Percentiles rank a stretch among this genome's conserved stretches.
Evolutionary conservation across 1,140 invertebrate genomes (phyloP).

Genomic region (Tetragnatha versicolor): DNA sequence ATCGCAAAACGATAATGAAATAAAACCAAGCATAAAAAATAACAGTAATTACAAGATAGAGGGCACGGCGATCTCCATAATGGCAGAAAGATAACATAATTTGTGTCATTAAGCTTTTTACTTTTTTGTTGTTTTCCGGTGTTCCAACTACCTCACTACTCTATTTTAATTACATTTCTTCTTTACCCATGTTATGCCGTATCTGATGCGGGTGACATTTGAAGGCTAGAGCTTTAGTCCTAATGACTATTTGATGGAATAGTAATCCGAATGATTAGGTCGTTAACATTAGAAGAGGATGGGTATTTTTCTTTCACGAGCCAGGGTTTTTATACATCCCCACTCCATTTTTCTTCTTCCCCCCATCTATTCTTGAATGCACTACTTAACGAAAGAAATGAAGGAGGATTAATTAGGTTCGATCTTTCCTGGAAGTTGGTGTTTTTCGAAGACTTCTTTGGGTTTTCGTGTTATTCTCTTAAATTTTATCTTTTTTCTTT

Average conservation of each 20-base stretch:
- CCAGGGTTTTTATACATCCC: neutral
- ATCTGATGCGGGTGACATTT: conserved; percentile 48
- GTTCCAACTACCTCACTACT: neutral
- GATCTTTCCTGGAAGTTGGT: conserved; percentile 12
- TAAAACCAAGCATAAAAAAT: conserved; percentile 1
- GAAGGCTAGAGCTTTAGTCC: conserved; percentile 37
- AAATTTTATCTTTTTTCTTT: neutral
- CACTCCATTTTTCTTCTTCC: neutral
- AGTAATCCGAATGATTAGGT: conserved; percentile 53
- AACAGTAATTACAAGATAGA: conserved; percentile 33
- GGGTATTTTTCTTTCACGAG: conserved; percentile 5
- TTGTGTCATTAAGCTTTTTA: conserved; percentile 38
- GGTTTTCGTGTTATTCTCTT: conserved; percentile 1
- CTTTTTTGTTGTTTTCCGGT: neutral
- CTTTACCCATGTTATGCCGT: conserved; percentile 24
- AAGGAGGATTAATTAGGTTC: conserved; percentile 48
- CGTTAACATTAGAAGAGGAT: conserved; percentile 39
- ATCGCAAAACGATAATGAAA: conserved; percentile 22
- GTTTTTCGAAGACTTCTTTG: neutral
- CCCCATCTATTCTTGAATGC: conserved; percentile 7
- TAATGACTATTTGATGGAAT: conserved; percentile 56
- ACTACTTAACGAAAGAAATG: conserved; percentile 40
- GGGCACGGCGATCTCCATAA: conserved; percentile 11
- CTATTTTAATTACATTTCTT: conserved; percentile 47
- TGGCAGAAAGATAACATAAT: conserved; percentile 48